phyloP scores from a whole-genome alignment of 1,140 invertebrate genomes.

The Bombus pyrosoma region DNA sequence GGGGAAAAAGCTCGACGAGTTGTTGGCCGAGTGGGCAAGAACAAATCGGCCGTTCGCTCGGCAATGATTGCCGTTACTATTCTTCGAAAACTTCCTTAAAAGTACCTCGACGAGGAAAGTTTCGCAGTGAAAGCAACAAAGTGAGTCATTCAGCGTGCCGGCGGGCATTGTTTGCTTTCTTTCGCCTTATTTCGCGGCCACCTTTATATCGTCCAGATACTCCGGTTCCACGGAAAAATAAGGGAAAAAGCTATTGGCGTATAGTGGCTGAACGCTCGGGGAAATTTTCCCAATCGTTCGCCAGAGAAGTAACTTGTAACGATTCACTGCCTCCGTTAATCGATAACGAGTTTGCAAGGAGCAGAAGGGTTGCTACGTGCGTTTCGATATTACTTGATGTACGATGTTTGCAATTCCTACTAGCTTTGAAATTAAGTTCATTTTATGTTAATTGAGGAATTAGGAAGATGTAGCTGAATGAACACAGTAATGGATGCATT shows the following conservation, averaged over 20 bases:
- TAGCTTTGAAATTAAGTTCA: too few relatives aligned
- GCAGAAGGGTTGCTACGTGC: not conserved
- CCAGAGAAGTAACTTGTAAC: not conserved
- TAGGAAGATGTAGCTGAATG: too few relatives aligned
- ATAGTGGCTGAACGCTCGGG: not conserved
- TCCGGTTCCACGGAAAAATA: not conserved
- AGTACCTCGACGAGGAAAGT: conserved; percentile 54
- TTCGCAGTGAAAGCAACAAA: conserved; percentile 57
- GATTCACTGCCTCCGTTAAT: not conserved
- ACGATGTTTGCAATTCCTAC: too few relatives aligned
- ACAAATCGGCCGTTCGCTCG: conserved; percentile 54
- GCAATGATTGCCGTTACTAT: conserved; percentile 55
- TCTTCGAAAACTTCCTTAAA: conserved; percentile 56
- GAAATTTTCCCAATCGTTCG: conserved; percentile 2
- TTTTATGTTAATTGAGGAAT: too few relatives aligned
- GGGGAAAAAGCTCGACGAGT: not conserved
- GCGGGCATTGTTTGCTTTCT: conserved; percentile 56
- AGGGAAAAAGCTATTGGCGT: not conserved
- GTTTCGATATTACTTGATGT: too few relatives aligned
- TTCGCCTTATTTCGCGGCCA: conserved; percentile 51
- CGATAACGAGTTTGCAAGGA: not conserved
- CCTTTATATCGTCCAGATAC: conserved; percentile 21
- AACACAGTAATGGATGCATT: too few relatives aligned
- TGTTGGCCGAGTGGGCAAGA: conserved; percentile 25
- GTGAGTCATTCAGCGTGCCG: conserved; percentile 48